Evolutionary conservation across 2,113 vertebrate species (phyloP).

Genomic region (Sprattus sprattus): DNA sequence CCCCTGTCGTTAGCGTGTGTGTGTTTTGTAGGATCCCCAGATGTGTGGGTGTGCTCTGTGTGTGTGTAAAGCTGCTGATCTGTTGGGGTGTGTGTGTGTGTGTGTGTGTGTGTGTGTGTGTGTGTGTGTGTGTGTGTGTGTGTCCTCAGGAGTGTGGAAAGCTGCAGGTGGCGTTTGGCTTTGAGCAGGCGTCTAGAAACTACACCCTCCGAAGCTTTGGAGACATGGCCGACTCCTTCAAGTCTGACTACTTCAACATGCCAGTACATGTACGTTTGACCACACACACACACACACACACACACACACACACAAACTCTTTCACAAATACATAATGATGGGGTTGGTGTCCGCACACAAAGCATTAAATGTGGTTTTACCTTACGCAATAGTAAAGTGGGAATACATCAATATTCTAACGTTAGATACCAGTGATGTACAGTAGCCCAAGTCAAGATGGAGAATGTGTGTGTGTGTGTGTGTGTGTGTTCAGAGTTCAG

Average conservation of each 20-base stretch:
- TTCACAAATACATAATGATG: no score
- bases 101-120: slow-evolving; percentile 4
- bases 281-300: background rate
- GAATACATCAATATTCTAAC: no score
- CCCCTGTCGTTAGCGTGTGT: no score
- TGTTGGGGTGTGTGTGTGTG: slow-evolving; percentile 17
- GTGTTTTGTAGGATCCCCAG: no score
- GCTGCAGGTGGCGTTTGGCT: slow-evolving; percentile 94
- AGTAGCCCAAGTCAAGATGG: no score
- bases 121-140: slow-evolving; percentile 1
- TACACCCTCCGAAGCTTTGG: slow-evolving; percentile 92
- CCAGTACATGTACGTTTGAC: slow-evolving; percentile 90
- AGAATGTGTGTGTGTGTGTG: no score
- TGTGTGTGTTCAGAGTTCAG: no score
- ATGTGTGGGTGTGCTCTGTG: background rate
- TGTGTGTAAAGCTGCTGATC: background rate
- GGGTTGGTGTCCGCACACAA: no score
- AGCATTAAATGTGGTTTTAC: no score
- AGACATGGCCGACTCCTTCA: slow-evolving; percentile 98
- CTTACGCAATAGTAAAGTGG: no score
- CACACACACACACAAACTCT: no score
- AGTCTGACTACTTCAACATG: slow-evolving; percentile 99
- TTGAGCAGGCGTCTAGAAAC: slow-evolving; percentile 91
- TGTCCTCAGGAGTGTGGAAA: slow-evolving; percentile 89
- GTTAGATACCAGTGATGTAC: no score